A percentile compares a stretch with the other conserved stretches of the same genome.
These are phyloP conservation scores for Alca torda DNA, from an alignment of 2,797 vertebrate genomes.

Conservation along the genomic window DNA sequence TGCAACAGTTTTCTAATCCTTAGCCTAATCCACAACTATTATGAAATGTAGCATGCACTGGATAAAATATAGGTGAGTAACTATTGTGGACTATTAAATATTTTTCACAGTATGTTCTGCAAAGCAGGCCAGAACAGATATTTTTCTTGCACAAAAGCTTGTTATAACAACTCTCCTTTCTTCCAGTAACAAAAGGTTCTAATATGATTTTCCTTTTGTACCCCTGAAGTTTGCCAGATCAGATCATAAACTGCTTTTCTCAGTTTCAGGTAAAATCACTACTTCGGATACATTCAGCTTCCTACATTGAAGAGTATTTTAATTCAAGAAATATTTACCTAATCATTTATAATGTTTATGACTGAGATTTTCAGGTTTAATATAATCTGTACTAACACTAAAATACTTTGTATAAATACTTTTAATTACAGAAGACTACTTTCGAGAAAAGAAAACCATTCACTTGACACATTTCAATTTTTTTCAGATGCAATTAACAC, in stretches of 20 bases:
- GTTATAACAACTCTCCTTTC: not conserved
- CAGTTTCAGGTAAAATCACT: not conserved
- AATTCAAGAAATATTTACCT: not conserved
- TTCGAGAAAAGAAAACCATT: not conserved
- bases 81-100: not conserved
- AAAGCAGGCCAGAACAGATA: not conserved
- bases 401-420: not conserved
- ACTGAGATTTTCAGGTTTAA: not conserved
- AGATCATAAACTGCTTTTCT: not conserved
- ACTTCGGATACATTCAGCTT: not conserved
- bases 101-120: not conserved
- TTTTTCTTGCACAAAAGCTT: not conserved
- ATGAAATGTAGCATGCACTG: not conserved
- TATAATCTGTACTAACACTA: not conserved
- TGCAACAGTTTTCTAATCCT: not conserved
- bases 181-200: not conserved
- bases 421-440: not conserved
- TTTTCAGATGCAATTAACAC: not conserved
- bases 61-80: not conserved
- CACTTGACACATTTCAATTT: not conserved
- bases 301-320: not conserved
- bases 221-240: not conserved
- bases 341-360: not conserved
- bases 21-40: not conserved
- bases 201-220: not conserved